A percentile compares a stretch with the other conserved stretches of the same genome.
phyloP scores from a whole-genome alignment of 2,888 invertebrate species.

The Phortica okadai region DNA sequence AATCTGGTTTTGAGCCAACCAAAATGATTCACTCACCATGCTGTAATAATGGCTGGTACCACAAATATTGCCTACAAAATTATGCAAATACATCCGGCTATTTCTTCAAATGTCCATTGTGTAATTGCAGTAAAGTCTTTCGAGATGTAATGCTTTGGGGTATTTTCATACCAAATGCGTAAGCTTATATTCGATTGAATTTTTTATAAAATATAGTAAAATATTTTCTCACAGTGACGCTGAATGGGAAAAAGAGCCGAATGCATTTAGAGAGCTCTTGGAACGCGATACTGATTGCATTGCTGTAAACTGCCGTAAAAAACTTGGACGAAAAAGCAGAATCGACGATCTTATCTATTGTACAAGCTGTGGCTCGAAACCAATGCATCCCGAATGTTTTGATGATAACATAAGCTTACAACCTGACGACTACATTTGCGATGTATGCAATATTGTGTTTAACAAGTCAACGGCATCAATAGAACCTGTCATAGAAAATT shows the following conservation, averaged over 20 bases:
- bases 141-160: conserved; percentile 77
- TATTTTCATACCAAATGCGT: conserved; percentile 89
- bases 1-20: conserved; percentile 73
- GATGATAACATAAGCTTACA: no score
- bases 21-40: conserved; percentile 85
- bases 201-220: no score
- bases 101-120: conserved; percentile 90
- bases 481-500: no score
- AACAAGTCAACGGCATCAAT: no score
- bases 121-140: conserved; percentile 84
- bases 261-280: conserved; percentile 85
- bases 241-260: conserved; percentile 87
- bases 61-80: conserved; percentile 83
- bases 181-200: conserved; percentile 62
- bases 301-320: conserved; percentile 80
- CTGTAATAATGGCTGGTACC: conserved; percentile 87
- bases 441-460: no score
- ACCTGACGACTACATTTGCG: no score
- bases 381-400: conserved; percentile 8
- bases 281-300: conserved; percentile 81
- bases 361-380: conserved; percentile 66
- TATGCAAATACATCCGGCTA: conserved; percentile 87
- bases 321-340: conserved; percentile 77
- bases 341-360: conserved; percentile 55
- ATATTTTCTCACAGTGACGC: conserved; percentile 82